Evolutionary conservation across 92 coral and sea anemone genomes (phyloP).

Genomic region (Siderastrea siderea): DNA sequence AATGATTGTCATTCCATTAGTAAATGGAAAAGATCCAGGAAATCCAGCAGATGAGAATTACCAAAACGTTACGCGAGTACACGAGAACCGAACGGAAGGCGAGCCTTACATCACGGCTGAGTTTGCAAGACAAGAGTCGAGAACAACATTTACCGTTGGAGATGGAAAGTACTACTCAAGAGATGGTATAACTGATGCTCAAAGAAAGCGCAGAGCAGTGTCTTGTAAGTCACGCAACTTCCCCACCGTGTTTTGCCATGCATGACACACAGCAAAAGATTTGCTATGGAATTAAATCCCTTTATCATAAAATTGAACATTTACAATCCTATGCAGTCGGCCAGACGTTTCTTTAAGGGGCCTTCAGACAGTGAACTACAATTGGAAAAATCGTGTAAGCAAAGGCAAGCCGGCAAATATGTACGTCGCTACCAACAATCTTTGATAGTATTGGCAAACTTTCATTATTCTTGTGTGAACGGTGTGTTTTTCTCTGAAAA

Average conservation of each 20-base stretch:
- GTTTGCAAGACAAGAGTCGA: background rate
- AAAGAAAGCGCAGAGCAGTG: conserved; percentile 28
- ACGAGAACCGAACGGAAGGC: conserved; percentile 6
- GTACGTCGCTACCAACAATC: no score
- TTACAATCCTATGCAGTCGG: no score
- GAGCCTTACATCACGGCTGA: no score
- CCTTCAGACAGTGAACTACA: no score
- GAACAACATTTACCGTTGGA: conserved; percentile 42
- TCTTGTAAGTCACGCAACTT: conserved; percentile 1
- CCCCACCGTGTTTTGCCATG: background rate
- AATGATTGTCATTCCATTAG: conserved; percentile 28
- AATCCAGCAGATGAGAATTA: background rate
- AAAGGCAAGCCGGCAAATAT: no score
- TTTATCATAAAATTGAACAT: no score
- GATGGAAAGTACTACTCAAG: conserved; percentile 29
- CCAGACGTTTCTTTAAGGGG: no score
- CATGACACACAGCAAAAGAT: background rate
- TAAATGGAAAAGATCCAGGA: no score
- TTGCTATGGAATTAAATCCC: background rate
- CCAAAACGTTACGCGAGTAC: background rate
- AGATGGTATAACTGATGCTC: background rate
- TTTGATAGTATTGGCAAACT: no score
- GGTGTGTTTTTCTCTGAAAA: no score
- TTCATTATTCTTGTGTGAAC: no score
- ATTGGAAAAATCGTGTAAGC: no score